Conservation (phyloP, 2,888 invertebrate genomes). For the Julus scandinavius region DNA sequence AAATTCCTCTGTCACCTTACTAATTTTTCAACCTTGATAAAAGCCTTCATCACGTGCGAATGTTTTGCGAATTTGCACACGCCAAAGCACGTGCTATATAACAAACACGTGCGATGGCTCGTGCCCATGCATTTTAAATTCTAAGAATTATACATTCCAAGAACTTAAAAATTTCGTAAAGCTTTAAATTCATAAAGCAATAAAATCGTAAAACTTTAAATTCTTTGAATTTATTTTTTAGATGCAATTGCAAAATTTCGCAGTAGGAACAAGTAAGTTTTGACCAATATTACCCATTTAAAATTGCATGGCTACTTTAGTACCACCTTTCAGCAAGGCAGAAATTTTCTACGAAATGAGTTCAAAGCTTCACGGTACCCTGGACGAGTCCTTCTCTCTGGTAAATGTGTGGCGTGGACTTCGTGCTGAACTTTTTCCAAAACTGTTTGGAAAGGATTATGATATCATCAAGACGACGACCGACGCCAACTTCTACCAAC, state of each 20-base stretch:
- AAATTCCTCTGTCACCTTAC: no score
- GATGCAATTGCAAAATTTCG: neutral
- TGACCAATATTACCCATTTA: neutral
- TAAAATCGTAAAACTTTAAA: no score
- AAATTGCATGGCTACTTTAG: neutral
- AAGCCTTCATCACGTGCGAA: no score
- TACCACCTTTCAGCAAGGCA: neutral
- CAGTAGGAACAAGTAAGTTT: neutral
- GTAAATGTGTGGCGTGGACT: neutral
- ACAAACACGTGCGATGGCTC: no score
- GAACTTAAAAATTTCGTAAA: no score
- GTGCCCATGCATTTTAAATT: no score
- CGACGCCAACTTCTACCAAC: neutral
- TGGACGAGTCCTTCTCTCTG: neutral
- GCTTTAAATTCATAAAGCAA: no score
- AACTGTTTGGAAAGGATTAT: neutral
- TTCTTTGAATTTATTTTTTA: neutral
- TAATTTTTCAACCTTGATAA: no score
- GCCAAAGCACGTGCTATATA: no score
- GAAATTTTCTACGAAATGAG: conserved; percentile 5
- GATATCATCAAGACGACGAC: neutral
- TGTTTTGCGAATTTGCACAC: no score
- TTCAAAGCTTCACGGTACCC: neutral
- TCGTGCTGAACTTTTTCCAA: neutral
- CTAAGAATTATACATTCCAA: no score